Base-by-base conservation (phyloP, 2,113 vertebrate genomes). In the Malurus cyaneus region DNA sequence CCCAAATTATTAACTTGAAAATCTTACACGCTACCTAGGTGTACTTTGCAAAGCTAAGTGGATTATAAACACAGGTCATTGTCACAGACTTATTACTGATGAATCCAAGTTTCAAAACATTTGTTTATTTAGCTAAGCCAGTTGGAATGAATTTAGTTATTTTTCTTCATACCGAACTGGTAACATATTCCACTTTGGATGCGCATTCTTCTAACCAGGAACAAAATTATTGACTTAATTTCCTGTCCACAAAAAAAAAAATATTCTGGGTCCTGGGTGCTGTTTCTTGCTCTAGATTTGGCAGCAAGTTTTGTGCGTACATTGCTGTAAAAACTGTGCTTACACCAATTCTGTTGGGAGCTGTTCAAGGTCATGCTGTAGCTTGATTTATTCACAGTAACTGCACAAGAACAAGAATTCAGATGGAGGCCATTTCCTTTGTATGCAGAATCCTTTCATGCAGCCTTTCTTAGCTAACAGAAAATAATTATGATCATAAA, bases 41-140 rank as follows among this genome's bases (percentile, higher is more conserved):
- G 29, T 88, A 65, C 61, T 93, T 93, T 81, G 78, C 84, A 92
- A 73, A 88, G 52, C 49, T 81, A 74, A 93, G 60, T 81, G 77
- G 56, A 72, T 95, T 95, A 76, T 41, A 93, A 76, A 67, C 69
- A 80, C 24, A 65, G 39, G 17, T 84, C 20, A 50, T 82, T 77
- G 80, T 76, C 71, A 87, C 62, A 76, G 62, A 53, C 71, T 79
- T 89, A 18, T 0, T 91, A 14, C 52, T 65, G 39, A 78, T 69
- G 56, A 88, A 79, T 89, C 53, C 80, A 69, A 54, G 36, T 65
- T 97, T 94, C 79, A 88, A 88, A 95, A 80, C 78, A 80, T 56
- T 93, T 95, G 46, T 86, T 96, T 86, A 65, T 89, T 93, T 86
- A 93, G 50, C 64, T 93, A 92, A 95, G 79, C 91, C 60, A 96